Evolutionary conservation across 2,797 vertebrate species (phyloP), one percentile per base, ranked within the genome.

Genomic region (Nannoperca obscura): DNA sequence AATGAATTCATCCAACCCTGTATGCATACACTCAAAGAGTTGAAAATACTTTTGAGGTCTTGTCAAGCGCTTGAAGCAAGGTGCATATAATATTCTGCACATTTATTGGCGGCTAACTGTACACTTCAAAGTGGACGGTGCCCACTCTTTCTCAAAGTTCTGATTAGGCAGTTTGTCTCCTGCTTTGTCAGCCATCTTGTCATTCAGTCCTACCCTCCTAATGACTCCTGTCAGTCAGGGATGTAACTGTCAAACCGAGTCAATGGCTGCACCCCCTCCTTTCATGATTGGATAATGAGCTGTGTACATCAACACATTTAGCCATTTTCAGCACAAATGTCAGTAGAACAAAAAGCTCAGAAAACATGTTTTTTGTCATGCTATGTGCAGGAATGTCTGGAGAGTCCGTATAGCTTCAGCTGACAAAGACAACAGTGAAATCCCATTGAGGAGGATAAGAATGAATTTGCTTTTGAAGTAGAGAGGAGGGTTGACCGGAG

Each of bases 131-230:
- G 82, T 32, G n/a, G 61, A 80, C 12, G 36, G 46, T 38, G 66
- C 72, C 59, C 62, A 67, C 80, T 81, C 75, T 44, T 78, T 75
- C 65, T 82, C 57, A 50, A 50, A 68, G 71, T 82, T 89, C 86
- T 90, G 89, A 92, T 89, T 22, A 87, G 78, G 76, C 90, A 83
- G 74, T 88, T 87, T 84, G 87, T 85, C 84, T 90, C 75, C 73
- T 85, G 86, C 90, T 75, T 75, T 80, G 86, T 94, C 94, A 92
- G 93, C 93, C 93, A 92, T 94, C 89, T 93, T 94, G 91, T 93
- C 93, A 86, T 82, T 93, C 91, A 89, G 83, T 68, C 83, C 80
- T 63, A 69, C 64, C 83, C 46, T 80, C 52, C 76, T 93, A 94
- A 94, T 91, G 87, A 70, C 86, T 86, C 65, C 78, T 89, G 94